Conservation (phyloP, 2,888 invertebrate species). For the Sclerodermus sp. region DNA sequence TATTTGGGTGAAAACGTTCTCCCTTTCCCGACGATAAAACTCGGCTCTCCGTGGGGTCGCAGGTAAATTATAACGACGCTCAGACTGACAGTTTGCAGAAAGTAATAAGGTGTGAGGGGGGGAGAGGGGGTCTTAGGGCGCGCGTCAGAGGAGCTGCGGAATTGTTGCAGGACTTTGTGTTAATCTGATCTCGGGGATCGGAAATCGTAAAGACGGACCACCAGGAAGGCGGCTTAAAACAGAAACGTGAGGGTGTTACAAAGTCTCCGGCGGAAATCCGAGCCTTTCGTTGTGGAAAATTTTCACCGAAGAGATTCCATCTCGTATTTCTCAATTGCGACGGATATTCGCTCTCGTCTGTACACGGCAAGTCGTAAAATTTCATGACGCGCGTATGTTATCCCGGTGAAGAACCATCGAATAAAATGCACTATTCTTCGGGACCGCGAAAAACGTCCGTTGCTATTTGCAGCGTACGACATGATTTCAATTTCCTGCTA, state of each 20-base stretch:
- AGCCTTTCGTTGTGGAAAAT: constrained; percentile 26
- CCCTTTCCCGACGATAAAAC: too few relatives aligned
- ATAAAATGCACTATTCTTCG: too few relatives aligned
- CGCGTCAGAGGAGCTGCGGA: constrained; percentile 12
- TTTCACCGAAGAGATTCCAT: constrained; percentile 20
- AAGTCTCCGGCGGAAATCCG: constrained; percentile 25
- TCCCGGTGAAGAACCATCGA: too few relatives aligned
- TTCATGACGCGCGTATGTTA: constrained; percentile 10
- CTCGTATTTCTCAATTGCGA: constrained; percentile 31
- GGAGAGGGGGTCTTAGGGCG: too few relatives aligned
- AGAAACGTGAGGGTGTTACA: constrained; percentile 33
- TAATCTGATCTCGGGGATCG: constrained; percentile 31
- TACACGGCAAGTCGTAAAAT: constrained; percentile 19
- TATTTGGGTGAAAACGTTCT: too few relatives aligned
- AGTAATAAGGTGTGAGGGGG: too few relatives aligned
- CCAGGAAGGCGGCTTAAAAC: constrained; percentile 33
- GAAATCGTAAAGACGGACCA: constrained; percentile 30
- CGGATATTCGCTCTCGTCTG: constrained; percentile 10
- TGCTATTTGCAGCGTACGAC: too few relatives aligned
- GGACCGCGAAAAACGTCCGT: too few relatives aligned
- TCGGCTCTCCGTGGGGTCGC: too few relatives aligned
- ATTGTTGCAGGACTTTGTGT: constrained; percentile 29
- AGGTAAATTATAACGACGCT: too few relatives aligned
- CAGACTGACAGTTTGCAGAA: too few relatives aligned
- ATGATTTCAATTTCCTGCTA: too few relatives aligned